These are phyloP conservation scores for Phataginus tetradactyla DNA, from an alignment of 2,797 vertebrate species.

Conservation along the genomic window DNA sequence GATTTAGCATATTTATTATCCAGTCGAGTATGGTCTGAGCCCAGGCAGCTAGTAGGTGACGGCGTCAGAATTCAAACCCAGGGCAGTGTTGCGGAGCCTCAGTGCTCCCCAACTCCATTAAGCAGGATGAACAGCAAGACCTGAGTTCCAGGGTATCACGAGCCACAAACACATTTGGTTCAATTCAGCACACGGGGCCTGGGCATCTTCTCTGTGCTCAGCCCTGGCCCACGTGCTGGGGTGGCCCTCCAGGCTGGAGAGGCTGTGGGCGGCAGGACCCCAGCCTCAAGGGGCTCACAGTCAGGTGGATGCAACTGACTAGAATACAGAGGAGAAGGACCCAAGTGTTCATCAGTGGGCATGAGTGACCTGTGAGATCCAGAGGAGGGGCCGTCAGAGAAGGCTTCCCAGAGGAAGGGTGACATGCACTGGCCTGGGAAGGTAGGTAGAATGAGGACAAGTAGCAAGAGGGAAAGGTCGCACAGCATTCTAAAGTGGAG, in stretches of 20 bases:
- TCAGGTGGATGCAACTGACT: fast-evolving
- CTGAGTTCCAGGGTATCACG: neutral
- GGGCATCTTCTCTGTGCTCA: neutral
- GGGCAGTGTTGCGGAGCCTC: neutral
- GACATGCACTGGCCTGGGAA: neutral
- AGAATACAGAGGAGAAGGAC: neutral
- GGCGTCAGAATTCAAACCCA: neutral
- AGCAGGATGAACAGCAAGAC: neutral
- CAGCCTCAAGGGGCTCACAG: neutral
- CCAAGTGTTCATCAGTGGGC: neutral
- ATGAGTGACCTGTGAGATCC: neutral
- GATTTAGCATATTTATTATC: neutral
- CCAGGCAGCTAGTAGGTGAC: neutral
- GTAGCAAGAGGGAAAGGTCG: neutral
- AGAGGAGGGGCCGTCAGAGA: neutral
- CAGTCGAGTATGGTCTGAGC: neutral
- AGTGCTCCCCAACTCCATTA: too few species aligned
- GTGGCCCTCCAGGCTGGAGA: neutral
- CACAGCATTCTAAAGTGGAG: too few species aligned
- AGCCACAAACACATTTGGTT: fast-evolving
- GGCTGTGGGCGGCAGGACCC: fast-evolving
- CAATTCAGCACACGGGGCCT: neutral
- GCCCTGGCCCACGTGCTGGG: neutral
- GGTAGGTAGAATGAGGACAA: neutral
- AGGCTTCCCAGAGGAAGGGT: neutral